Percentiles rank a stretch among this genome's conserved stretches.
Evolutionary conservation across 2,113 vertebrate species (phyloP).

Genomic region (Crotalus horridus): DNA sequence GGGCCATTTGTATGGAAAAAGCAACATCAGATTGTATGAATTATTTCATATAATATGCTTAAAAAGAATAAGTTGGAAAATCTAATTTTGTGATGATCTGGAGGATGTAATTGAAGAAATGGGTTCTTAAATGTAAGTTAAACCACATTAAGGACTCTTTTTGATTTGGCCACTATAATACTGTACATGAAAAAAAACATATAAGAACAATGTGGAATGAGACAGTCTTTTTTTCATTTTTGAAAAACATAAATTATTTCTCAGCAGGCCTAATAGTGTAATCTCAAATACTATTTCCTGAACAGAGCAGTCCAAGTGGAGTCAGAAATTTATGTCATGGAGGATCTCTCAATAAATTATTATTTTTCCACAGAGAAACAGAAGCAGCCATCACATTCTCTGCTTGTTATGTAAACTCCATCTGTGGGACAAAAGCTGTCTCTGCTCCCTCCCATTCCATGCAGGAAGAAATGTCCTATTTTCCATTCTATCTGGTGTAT

Average conservation of each 20-base stretch:
- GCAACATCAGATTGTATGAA: not conserved
- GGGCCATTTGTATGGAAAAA: not conserved
- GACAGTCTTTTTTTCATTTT: not conserved
- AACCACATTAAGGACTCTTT: not conserved
- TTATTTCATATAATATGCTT: not conserved
- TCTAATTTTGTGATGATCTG: not conserved
- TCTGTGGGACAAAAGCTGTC: slow-evolving; percentile 36
- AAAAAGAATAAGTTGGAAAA: not conserved
- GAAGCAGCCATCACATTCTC: slow-evolving; percentile 31
- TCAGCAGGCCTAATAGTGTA: not conserved
- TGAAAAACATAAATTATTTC: slow-evolving; percentile 4
- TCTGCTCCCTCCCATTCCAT: not conserved
- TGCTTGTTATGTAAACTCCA: slow-evolving; percentile 46
- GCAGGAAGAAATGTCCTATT: slow-evolving; percentile 31
- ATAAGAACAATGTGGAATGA: not conserved
- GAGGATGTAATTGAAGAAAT: not conserved
- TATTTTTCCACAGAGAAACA: slow-evolving; percentile 1
- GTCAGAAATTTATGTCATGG: not conserved
- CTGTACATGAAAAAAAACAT: not conserved
- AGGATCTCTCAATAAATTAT: slow-evolving; percentile 33
- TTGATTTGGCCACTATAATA: not conserved
- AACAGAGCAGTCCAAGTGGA: not conserved
- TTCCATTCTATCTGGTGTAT: slow-evolving; percentile 48
- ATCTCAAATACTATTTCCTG: not conserved
- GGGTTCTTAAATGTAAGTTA: not conserved